Evolutionary conservation across 2,888 invertebrate species (phyloP).

Genomic region (Brachynemurus nebulosus): DNA sequence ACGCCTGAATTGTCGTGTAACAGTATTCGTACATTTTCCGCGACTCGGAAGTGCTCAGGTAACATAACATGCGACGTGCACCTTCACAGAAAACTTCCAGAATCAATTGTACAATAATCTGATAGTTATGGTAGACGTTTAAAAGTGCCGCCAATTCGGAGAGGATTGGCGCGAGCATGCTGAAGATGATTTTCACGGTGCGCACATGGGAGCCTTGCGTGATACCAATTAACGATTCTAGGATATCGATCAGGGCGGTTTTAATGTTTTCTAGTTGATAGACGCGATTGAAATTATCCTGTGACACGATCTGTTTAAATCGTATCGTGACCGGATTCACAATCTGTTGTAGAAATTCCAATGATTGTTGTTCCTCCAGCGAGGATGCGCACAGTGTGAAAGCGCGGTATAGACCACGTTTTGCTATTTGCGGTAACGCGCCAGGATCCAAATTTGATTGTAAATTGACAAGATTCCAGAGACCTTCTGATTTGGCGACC

Average conservation of each 20-base stretch:
- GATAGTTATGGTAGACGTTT: constrained; percentile 64
- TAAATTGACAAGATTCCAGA: constrained; percentile 38
- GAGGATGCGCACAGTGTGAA: constrained; percentile 52
- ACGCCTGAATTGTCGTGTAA: constrained; percentile 53
- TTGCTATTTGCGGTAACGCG: constrained; percentile 40
- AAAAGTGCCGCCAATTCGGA: constrained; percentile 55
- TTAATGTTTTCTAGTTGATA: constrained; percentile 49
- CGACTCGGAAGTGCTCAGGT: constrained; percentile 42
- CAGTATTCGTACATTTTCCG: constrained; percentile 52
- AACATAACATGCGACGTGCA: constrained; percentile 55
- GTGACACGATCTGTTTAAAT: constrained; percentile 38
- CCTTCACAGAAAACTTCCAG: constrained; percentile 58
- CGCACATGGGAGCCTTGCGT: constrained; percentile 44
- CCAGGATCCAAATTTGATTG: constrained; percentile 37
- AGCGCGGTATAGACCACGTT: constrained; percentile 55
- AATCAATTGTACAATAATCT: constrained; percentile 59
- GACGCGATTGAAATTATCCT: constrained; percentile 37
- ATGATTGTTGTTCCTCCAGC: constrained; percentile 23
- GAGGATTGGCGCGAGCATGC: constrained; percentile 47
- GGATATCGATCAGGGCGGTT: constrained; percentile 53
- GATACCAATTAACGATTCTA: constrained; percentile 63
- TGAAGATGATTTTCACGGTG: constrained; percentile 38
- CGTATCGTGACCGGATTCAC: constrained; percentile 34
- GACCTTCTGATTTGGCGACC: constrained; percentile 38
- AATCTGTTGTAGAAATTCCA: constrained; percentile 30